These are phyloP conservation scores for Clarias laeviceps DNA, from an alignment of 2,797 vertebrate species.

Conservation along the genomic window DNA sequence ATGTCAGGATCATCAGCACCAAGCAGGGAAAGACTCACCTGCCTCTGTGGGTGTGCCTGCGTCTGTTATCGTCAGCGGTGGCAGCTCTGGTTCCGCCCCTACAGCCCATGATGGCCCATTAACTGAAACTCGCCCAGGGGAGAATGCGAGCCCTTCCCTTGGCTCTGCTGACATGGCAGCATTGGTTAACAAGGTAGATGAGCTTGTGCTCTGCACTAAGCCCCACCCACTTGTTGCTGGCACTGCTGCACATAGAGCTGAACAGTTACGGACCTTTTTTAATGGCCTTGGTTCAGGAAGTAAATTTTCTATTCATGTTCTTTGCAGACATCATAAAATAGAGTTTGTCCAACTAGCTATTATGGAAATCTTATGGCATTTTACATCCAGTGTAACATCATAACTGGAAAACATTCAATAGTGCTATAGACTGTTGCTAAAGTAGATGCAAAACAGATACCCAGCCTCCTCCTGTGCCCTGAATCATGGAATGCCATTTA, in stretches of 20 bases:
- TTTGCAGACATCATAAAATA: not conserved
- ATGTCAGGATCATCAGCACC: conserved; percentile 82
- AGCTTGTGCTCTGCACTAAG: conserved; percentile 72
- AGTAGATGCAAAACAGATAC: not conserved
- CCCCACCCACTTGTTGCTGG: conserved; percentile 75
- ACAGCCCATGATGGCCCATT: conserved; percentile 79
- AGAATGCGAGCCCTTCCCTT: conserved; percentile 75
- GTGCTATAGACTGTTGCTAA: not conserved
- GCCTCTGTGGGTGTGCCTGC: conserved; percentile 82
- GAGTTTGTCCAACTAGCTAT: not conserved
- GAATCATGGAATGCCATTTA: not conserved
- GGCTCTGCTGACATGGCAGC: conserved; percentile 84
- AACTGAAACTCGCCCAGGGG: conserved; percentile 81
- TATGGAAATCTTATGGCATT: not conserved
- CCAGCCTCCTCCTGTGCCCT: not conserved
- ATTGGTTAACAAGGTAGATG: conserved; percentile 90
- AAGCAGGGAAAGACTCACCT: conserved; percentile 79
- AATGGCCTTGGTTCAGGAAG: not conserved
- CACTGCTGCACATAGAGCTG: conserved; percentile 60
- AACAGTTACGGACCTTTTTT: conserved; percentile 1
- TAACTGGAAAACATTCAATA: not conserved
- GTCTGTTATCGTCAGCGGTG: conserved; percentile 91
- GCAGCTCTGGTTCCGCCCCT: conserved; percentile 76
- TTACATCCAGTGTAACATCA: not conserved
- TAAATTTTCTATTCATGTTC: not conserved